phyloP scores from a whole-genome alignment of 2,888 invertebrate genomes.

The Vesta saturnalis region DNA sequence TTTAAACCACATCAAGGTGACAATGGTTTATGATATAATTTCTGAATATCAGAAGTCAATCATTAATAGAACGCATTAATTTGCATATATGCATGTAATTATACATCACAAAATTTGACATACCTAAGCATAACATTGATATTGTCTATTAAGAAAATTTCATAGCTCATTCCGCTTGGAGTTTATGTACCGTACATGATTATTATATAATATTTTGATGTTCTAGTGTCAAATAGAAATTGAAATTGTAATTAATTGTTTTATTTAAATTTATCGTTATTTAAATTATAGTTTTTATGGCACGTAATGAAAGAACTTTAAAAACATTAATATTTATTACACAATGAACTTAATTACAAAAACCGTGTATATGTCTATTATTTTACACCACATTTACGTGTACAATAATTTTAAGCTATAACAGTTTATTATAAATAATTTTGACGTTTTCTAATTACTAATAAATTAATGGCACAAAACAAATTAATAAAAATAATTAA shows the following conservation, averaged over 20 bases:
- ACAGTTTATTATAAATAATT: neutral
- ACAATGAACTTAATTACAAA: neutral
- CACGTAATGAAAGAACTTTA: neutral
- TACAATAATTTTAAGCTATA: neutral
- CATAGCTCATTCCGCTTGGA: too few relatives aligned
- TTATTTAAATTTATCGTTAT: neutral
- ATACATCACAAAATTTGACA: too few relatives aligned
- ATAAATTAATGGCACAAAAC: neutral
- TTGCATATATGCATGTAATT: too few relatives aligned
- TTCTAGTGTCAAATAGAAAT: too few relatives aligned
- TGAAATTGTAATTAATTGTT: neutral
- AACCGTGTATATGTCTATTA: neutral
- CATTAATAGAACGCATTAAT: too few relatives aligned
- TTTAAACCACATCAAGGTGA: too few relatives aligned
- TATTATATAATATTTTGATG: too few relatives aligned
- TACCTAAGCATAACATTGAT: too few relatives aligned
- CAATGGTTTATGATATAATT: too few relatives aligned
- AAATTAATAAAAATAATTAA: constrained; percentile 1
- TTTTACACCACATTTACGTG: neutral
- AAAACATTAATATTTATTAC: neutral
- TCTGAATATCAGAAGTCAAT: too few relatives aligned
- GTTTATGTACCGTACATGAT: too few relatives aligned
- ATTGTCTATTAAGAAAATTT: too few relatives aligned
- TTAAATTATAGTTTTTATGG: neutral
- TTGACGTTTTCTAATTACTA: constrained; percentile 1